phyloP scores from a whole-genome alignment of 1,140 invertebrate genomes.

The Dinothrombium tinctorium region DNA sequence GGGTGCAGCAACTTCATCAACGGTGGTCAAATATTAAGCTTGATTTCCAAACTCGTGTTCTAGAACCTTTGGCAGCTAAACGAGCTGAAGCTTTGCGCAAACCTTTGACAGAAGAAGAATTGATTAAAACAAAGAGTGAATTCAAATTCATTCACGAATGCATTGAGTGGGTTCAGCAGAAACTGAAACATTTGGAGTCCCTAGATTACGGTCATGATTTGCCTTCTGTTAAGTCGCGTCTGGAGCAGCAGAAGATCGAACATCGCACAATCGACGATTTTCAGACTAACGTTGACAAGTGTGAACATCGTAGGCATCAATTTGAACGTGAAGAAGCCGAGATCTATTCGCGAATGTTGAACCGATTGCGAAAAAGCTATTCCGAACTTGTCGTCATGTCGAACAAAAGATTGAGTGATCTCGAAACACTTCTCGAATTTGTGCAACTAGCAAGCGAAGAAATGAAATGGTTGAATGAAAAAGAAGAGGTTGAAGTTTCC shows the following conservation, averaged over 20 bases:
- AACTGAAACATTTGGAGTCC: constrained; percentile 70
- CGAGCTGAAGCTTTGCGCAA: constrained; percentile 34
- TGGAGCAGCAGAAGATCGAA: constrained; percentile 68
- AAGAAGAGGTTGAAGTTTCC: constrained; percentile 75
- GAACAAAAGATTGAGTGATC: constrained; percentile 60
- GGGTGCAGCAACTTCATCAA: constrained; percentile 79
- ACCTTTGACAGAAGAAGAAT: constrained; percentile 48
- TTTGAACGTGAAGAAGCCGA: constrained; percentile 68
- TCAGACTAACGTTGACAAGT: constrained; percentile 56
- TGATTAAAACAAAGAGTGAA: constrained; percentile 73
- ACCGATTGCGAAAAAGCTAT: constrained; percentile 67
- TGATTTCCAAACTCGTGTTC: constrained; percentile 53
- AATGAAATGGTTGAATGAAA: constrained; percentile 85
- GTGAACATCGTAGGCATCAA: constrained; percentile 37
- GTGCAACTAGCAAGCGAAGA: constrained; percentile 79
- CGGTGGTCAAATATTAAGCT: constrained; percentile 63
- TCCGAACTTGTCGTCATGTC: constrained; percentile 58
- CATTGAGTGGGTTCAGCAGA: constrained; percentile 76
- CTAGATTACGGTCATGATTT: constrained; percentile 85
- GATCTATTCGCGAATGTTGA: constrained; percentile 67
- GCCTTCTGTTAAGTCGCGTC: constrained; percentile 59
- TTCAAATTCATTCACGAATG: constrained; percentile 74
- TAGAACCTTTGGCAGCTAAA: constrained; percentile 60
- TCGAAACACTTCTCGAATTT: constrained; percentile 80
- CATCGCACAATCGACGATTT: constrained; percentile 85